These are phyloP conservation scores for Leptinotarsa tumamoca DNA, from an alignment of 2,888 invertebrate species.

Conservation along the genomic window DNA sequence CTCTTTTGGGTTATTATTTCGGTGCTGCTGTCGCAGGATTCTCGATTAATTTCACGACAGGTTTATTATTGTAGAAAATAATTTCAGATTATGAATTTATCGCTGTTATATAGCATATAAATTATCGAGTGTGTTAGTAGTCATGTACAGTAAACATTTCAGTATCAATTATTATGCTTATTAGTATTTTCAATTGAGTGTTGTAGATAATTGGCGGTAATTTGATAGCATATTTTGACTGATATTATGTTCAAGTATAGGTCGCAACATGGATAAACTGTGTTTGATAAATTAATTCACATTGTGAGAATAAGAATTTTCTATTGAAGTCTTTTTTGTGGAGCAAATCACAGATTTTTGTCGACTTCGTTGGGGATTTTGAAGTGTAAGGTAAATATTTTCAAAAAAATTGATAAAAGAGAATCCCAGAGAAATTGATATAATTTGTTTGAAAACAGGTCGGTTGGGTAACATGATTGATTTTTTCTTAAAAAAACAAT, in stretches of 20 bases:
- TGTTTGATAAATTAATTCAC: too few relatives aligned
- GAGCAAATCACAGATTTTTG: too few relatives aligned
- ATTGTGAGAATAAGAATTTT: too few relatives aligned
- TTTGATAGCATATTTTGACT: background rate
- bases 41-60: background rate
- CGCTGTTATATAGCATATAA: background rate
- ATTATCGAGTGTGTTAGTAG: slow-evolving; percentile 1
- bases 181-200: background rate
- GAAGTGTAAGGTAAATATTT: too few relatives aligned
- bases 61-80: background rate
- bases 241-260: background rate
- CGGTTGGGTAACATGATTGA: too few relatives aligned
- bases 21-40: background rate
- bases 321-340: too few relatives aligned
- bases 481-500: too few relatives aligned
- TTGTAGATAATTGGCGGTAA: background rate
- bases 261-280: too few relatives aligned
- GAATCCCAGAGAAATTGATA: too few relatives aligned
- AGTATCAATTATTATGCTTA: background rate
- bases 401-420: too few relatives aligned
- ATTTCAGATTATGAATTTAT: slow-evolving; percentile 1
- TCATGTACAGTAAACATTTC: slow-evolving; percentile 12
- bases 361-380: too few relatives aligned
- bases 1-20: background rate
- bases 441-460: too few relatives aligned